phyloP scores from a whole-genome alignment of 1,140 invertebrate genomes.

The Aplysia californica region DNA sequence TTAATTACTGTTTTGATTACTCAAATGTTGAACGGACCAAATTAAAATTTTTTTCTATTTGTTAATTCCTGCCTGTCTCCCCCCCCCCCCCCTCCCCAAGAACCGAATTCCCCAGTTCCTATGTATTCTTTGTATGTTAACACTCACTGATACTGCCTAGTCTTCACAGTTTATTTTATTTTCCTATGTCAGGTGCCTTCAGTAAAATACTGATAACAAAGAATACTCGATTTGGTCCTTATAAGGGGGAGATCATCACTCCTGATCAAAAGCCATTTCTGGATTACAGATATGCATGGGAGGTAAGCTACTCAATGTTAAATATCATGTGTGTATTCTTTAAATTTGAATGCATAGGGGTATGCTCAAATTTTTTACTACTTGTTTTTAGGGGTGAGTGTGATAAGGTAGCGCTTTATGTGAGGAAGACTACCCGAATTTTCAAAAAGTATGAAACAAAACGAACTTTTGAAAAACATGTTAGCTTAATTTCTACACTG shows the following conservation, averaged over 20 bases:
- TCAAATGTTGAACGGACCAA: no score
- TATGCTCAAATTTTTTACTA: not conserved
- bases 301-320: constrained; percentile 34
- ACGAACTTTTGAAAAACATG: not conserved
- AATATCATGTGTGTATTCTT: not conserved
- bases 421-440: no score
- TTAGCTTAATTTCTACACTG: no score
- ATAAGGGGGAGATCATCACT: constrained; percentile 45
- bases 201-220: constrained; percentile 34
- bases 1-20: no score
- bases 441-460: no score
- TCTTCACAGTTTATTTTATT: no score
- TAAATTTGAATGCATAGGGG: not conserved
- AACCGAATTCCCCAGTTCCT: no score
- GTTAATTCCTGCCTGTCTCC: no score
- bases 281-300: constrained; percentile 55
- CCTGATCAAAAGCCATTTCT: constrained; percentile 37
- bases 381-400: not conserved
- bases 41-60: no score
- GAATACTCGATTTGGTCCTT: constrained; percentile 48
- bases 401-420: not conserved
- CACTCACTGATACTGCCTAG: no score
- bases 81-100: no score
- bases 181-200: constrained; percentile 41
- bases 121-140: no score